Percentiles rank a stretch among this genome's conserved stretches.
phyloP scores from a whole-genome alignment of 2,888 invertebrate genomes.

The Taphrorychus bicolor region DNA sequence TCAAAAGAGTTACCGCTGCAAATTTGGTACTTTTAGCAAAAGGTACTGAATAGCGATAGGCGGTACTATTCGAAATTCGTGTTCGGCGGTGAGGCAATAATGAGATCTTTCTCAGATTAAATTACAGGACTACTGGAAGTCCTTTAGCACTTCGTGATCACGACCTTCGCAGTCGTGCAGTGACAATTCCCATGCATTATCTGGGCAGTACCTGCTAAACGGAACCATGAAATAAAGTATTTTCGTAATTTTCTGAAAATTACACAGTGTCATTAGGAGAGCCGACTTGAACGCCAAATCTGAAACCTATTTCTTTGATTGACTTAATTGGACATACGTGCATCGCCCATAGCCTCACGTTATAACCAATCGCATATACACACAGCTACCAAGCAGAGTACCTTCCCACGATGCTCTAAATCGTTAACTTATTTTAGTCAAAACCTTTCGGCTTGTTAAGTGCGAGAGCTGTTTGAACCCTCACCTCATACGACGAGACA shows the following conservation, averaged over 20 bases:
- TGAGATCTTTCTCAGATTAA: constrained; percentile 38
- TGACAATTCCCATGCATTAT: constrained; percentile 39
- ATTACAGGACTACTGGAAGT: constrained; percentile 43
- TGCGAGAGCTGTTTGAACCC: neutral
- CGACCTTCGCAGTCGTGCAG: constrained; percentile 41
- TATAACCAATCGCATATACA: neutral
- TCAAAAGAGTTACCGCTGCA: constrained; percentile 25
- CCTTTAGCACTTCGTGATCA: constrained; percentile 43
- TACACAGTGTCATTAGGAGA: constrained; percentile 25
- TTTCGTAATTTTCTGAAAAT: constrained; percentile 40
- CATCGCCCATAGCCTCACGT: constrained; percentile 22
- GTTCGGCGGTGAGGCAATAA: constrained; percentile 38
- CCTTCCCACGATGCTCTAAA: constrained; percentile 1
- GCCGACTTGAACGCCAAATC: constrained; percentile 18
- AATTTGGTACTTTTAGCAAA: constrained; percentile 25
- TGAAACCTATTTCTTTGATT: constrained; percentile 2
- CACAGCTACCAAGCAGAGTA: too few species aligned
- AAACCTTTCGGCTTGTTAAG: too few species aligned
- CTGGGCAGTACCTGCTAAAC: constrained; percentile 32
- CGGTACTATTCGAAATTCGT: constrained; percentile 39
- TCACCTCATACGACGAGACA: constrained; percentile 10
- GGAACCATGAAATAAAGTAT: constrained; percentile 36
- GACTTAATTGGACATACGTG: constrained; percentile 27
- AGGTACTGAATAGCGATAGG: constrained; percentile 29
- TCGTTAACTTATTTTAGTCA: neutral